Base-by-base conservation (phyloP, 1,140 invertebrate genomes). In the Micrasema longulum region DNA sequence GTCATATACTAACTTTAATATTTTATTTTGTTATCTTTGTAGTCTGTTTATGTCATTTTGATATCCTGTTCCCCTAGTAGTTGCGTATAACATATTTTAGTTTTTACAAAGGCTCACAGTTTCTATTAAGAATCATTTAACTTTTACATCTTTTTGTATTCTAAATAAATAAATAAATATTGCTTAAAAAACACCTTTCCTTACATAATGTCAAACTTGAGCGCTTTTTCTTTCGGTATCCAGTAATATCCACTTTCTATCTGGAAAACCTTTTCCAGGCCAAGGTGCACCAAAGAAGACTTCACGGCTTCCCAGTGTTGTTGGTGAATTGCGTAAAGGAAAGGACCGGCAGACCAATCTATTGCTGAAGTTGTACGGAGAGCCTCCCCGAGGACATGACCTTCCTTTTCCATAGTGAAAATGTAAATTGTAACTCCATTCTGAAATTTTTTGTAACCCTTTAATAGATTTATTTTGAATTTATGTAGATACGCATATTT, bases 171-270 rank as follows among this genome's bases (percentile, higher is more conserved):
- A 38, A 12, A 38, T 38, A 45, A 14, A 4, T 45, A n/a, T n/a
- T n/a, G n/a, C n/a, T n/a, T n/a, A n/a, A n/a, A n/a, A 7, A 12
- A 45, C 16, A 45, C 10, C 10, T 41, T 7, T 2, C 50, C 72
- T 74, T 74, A 78, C 77, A 76, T 57, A 11, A 73, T 62, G 7
- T 78, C 52, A 45, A 77, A 78, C 23, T 69, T 16, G 22, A 65
- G 14, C 3, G 74, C 76, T 11, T 71, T 55, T 67, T 76, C 77
- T 31, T 69, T 75, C 0, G 74, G 18, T 1, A 76, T 73, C 72
- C 68, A 78, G 64, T 74, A 67, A 50, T 73, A 70, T 16, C 63
- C 57, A 43, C 74, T 76, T 20, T 57, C 38, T 20, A 63, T 62
- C 26, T 74, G 60, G 45, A 55, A 77, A 16, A 69, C 71, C 4